Conservation (phyloP, 2,888 invertebrate genomes). For the Dusona sp. region DNA sequence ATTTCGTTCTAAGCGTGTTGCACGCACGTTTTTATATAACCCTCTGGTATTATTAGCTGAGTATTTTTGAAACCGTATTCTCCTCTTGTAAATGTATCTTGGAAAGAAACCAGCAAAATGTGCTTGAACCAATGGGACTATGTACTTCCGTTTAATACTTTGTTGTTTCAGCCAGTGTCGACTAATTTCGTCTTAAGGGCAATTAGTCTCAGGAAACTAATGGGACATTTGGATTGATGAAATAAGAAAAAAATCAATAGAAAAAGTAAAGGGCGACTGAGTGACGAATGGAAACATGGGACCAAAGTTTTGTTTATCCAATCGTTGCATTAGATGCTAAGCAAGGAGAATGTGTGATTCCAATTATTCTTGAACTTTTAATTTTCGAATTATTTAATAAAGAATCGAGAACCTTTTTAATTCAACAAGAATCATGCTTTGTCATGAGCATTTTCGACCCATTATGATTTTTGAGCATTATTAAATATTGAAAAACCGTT, state of each 20-base stretch:
- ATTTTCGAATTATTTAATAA: not conserved
- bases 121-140: not conserved
- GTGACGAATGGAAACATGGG: not conserved
- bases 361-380: not conserved
- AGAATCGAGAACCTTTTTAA: not conserved
- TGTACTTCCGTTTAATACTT: not conserved
- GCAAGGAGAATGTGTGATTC: no score
- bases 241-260: not conserved
- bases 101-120: not conserved
- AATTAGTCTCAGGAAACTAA: slow-evolving; percentile 58
- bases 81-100: slow-evolving; percentile 32
- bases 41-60: slow-evolving; percentile 18
- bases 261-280: not conserved
- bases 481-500: not conserved
- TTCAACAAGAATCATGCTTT: not conserved
- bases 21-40: slow-evolving; percentile 20
- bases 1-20: not conserved
- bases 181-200: slow-evolving; percentile 46
- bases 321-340: not conserved
- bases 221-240: slow-evolving; percentile 4
- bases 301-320: not conserved
- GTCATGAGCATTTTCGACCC: not conserved
- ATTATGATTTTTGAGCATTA: not conserved
- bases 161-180: slow-evolving; percentile 59
- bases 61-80: slow-evolving; percentile 34